phyloP scores from a whole-genome alignment of 2,797 vertebrate species.

The Syngnathus rostellatus region DNA sequence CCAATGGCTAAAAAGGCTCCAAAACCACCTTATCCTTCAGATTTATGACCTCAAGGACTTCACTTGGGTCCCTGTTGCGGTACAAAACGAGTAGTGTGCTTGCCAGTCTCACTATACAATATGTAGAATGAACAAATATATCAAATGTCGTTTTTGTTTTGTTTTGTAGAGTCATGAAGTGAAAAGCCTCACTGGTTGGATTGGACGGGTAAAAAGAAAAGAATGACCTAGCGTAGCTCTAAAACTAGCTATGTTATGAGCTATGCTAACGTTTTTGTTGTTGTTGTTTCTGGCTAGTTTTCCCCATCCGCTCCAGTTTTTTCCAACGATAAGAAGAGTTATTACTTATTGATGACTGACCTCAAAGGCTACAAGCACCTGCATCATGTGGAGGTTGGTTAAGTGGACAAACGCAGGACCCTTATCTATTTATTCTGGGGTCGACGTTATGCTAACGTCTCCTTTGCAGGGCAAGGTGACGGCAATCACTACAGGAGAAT shows the following conservation, averaged over 20 bases:
- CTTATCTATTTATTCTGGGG: not conserved
- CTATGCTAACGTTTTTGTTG: conserved; percentile 20
- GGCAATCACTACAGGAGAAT: conserved; percentile 75
- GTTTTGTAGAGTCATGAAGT: conserved; percentile 61
- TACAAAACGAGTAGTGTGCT: not conserved
- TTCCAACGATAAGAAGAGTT: conserved; percentile 74
- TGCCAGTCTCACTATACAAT: not conserved
- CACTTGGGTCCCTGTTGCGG: conserved; percentile 41
- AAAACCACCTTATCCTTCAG: conserved; percentile 79
- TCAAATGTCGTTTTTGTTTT: conserved; percentile 11
- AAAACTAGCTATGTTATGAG: not conserved
- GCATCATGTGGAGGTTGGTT: conserved; percentile 66
- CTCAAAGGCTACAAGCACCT: conserved; percentile 82
- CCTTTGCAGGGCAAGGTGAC: conserved; percentile 54
- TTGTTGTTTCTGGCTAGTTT: conserved; percentile 71
- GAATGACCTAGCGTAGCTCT: not conserved
- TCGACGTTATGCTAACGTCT: not conserved
- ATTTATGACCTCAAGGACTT: conserved; percentile 67
- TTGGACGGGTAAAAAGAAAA: conserved; percentile 78
- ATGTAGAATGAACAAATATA: not conserved
- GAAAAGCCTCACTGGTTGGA: conserved; percentile 79
- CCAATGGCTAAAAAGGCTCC: conserved; percentile 86
- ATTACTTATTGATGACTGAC: conserved; percentile 85
- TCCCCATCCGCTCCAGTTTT: conserved; percentile 82
- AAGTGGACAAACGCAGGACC: not conserved